Conservation (phyloP, 2,113 vertebrate genomes). For the Bambusicola thoracicus region DNA sequence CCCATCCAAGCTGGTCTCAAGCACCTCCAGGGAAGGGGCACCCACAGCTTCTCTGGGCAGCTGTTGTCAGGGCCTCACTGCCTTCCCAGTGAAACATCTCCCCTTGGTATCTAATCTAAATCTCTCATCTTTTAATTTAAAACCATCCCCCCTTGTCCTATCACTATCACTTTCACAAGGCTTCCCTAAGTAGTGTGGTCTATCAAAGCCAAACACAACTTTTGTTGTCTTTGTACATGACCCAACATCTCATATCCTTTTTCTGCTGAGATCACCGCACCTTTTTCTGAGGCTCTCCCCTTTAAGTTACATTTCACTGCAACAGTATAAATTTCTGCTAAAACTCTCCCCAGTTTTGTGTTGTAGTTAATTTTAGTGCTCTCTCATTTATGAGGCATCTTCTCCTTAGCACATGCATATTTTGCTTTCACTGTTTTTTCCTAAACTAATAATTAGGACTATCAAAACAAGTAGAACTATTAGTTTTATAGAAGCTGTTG, state of each 20-base stretch:
- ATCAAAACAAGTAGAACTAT: too few species aligned
- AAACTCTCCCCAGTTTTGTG: neutral
- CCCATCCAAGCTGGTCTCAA: too few species aligned
- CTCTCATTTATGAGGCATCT: neutral
- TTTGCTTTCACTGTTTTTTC: neutral
- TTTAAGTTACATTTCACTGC: neutral
- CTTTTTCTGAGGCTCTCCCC: neutral
- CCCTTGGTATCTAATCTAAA: too few species aligned
- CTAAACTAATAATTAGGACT: too few species aligned
- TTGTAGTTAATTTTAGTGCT: neutral
- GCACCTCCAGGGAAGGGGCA: too few species aligned
- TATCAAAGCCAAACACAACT: neutral
- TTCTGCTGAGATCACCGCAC: neutral
- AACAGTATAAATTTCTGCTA: neutral
- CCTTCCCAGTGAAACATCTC: too few species aligned
- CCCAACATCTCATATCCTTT: neutral
- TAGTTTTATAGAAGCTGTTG: neutral
- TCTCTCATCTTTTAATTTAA: too few species aligned
- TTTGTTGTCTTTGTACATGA: neutral
- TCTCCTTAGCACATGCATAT: neutral
- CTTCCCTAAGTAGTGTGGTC: neutral
- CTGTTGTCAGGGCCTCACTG: too few species aligned
- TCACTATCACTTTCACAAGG: neutral
- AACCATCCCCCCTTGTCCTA: too few species aligned
- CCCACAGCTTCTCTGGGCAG: too few species aligned